Base-by-base conservation (phyloP, 2,113 vertebrate species). In the Cheilinus undulatus region DNA sequence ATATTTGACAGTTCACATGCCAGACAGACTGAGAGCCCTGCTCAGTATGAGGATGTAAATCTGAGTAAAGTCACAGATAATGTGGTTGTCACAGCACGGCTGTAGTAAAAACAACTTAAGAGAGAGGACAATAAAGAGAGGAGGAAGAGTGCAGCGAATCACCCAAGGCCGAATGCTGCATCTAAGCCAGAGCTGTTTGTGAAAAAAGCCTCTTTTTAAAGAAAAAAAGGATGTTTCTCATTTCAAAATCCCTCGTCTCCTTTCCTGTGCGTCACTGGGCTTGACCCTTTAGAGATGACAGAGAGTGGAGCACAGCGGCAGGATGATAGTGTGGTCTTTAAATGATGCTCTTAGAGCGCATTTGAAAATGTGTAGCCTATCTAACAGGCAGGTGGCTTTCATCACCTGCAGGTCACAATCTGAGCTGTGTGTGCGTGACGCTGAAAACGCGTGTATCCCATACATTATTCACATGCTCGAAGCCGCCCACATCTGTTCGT, bases 41-140 rank as follows among this genome's bases (percentile, higher is more conserved):
- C 32, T 60, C 67, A 61, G n/a, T 60, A 30, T 49, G 46, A 73
- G 34, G 67, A 76, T 49, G 68, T 65, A 36, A 60, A 79, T 86
- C 48, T 5, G 61, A 81, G 79, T 89, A 69, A 79, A 81, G 85
- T 86, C 76, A 87, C 78, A 80, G 73, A 81, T 89, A 77, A 89
- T 87, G 81, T 81, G 73, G 63, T 71, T 62, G 73, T 71, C 72
- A 75, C 80, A 80, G 77, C 24, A 56, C 30, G 63, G 76, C 73
- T 74, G 72, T 60, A 72, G 67, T 71, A 78, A 73, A 78, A 83
- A 77, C 68, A 75, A 85, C 73, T 81, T 83, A 74, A 67, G 49
- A 80, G 59, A 70, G 56, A 67, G 66, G 43, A 72, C 62, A 84
- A 73, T 60, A 73, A 70, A 85, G 66, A 73, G 75, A 69, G 27